Evolutionary conservation across 2,797 vertebrate genomes (phyloP).

Genomic region (Pangasius mekongensis): DNA sequence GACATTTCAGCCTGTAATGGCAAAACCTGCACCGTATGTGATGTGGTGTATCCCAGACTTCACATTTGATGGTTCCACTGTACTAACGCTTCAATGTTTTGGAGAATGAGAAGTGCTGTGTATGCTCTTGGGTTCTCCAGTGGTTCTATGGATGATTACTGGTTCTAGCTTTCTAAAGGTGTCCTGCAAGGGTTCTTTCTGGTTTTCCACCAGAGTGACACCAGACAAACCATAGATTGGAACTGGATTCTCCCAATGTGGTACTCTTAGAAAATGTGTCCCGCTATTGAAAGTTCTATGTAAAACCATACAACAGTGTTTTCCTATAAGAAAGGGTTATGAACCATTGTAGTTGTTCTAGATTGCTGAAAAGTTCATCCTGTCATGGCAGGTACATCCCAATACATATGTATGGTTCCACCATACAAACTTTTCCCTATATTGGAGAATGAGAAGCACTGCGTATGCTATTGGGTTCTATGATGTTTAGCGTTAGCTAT

Average conservation of each 20-base stretch:
- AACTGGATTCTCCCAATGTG: no score
- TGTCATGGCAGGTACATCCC: neutral
- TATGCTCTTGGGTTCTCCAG: neutral
- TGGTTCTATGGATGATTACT: neutral
- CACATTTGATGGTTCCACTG: neutral
- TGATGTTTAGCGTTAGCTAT: neutral
- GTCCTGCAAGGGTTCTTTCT: neutral
- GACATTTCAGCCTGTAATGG: neutral
- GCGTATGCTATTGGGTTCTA: neutral
- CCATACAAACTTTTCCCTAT: neutral
- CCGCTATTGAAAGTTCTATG: neutral
- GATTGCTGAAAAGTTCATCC: neutral
- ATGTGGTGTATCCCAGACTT: neutral
- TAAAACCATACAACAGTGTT: neutral
- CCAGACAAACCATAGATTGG: neutral
- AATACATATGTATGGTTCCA: neutral
- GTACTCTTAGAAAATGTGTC: no score
- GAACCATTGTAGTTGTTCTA: neutral
- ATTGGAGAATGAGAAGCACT: neutral
- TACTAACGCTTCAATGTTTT: neutral
- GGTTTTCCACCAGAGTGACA: neutral
- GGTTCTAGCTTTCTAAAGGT: neutral
- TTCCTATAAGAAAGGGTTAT: neutral
- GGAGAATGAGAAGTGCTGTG: neutral
- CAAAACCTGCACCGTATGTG: neutral